Evolutionary conservation across 53 echinoderm and acorn worm species (phyloP).

Genomic region (Henricia sp.): DNA sequence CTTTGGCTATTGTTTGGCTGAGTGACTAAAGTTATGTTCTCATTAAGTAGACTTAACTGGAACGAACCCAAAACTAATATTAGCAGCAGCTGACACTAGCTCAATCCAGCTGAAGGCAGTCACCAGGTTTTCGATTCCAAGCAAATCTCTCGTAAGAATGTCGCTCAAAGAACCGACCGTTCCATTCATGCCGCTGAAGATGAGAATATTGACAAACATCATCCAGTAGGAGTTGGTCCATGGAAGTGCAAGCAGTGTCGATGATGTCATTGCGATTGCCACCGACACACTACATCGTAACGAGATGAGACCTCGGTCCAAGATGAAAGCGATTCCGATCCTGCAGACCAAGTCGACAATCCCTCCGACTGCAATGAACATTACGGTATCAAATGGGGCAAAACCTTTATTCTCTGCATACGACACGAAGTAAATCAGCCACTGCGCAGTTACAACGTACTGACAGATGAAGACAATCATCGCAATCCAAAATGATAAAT

Average conservation of each 20-base stretch:
- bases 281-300: background rate
- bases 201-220: background rate
- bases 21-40: background rate
- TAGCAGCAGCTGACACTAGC: background rate
- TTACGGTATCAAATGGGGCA: background rate
- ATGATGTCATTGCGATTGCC: background rate
- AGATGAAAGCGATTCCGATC: background rate
- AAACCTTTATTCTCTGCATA: background rate
- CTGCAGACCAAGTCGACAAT: background rate
- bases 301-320: background rate
- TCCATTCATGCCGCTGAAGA: background rate
- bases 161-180: background rate
- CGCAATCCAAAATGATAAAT: background rate
- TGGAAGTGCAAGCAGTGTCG: background rate
- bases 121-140: background rate
- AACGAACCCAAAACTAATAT: background rate
- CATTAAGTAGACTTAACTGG: background rate
- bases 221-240: background rate
- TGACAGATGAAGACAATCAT: background rate
- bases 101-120: slow-evolving; percentile 7
- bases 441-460: background rate
- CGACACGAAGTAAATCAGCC: background rate
- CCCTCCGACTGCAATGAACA: background rate
- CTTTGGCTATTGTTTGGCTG: background rate
- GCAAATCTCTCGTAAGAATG: background rate